phyloP scores from a whole-genome alignment of 2,888 invertebrate species.

The Dolichomitus sp. region DNA sequence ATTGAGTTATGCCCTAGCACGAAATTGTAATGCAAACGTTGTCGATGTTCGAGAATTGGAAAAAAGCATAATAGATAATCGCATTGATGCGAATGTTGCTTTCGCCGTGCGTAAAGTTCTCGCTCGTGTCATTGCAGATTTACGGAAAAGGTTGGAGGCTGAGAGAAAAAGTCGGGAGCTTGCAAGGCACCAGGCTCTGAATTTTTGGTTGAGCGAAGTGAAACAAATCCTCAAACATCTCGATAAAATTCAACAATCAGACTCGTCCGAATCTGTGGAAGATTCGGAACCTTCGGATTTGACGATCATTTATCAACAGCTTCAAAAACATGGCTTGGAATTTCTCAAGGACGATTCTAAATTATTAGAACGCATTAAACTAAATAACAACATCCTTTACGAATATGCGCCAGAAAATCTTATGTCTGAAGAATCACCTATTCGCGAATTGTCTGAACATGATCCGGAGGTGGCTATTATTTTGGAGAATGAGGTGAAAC shows the following conservation, averaged over 20 bases:
- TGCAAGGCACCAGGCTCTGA: slow-evolving; percentile 83
- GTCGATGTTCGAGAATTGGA: slow-evolving; percentile 84
- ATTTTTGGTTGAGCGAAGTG: slow-evolving; percentile 83
- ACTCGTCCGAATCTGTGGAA: slow-evolving; percentile 41
- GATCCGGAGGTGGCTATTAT: slow-evolving; percentile 78
- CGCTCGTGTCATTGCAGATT: slow-evolving; percentile 72
- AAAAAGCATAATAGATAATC: slow-evolving; percentile 60
- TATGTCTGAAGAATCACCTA: slow-evolving; percentile 65
- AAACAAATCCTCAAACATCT: slow-evolving; percentile 72
- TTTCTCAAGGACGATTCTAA: slow-evolving; percentile 83
- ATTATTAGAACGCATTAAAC: slow-evolving; percentile 79
- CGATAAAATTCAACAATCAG: slow-evolving; percentile 8
- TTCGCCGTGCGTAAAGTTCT: slow-evolving; percentile 76
- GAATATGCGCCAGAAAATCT: slow-evolving; percentile 86
- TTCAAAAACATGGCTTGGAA: slow-evolving; percentile 73
- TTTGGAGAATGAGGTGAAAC: slow-evolving; percentile 86
- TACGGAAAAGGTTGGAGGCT: slow-evolving; percentile 69
- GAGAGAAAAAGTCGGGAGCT: slow-evolving; percentile 86
- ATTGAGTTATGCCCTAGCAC: slow-evolving; percentile 87
- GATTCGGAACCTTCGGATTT: slow-evolving; percentile 23
- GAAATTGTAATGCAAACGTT: slow-evolving; percentile 87
- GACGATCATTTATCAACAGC: slow-evolving; percentile 75
- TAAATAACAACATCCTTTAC: slow-evolving; percentile 76
- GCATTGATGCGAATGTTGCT: slow-evolving; percentile 69
- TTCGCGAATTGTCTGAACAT: slow-evolving; percentile 68